Conservation (phyloP, 2,888 invertebrate species). For the Psylliodes chrysocephalus region DNA sequence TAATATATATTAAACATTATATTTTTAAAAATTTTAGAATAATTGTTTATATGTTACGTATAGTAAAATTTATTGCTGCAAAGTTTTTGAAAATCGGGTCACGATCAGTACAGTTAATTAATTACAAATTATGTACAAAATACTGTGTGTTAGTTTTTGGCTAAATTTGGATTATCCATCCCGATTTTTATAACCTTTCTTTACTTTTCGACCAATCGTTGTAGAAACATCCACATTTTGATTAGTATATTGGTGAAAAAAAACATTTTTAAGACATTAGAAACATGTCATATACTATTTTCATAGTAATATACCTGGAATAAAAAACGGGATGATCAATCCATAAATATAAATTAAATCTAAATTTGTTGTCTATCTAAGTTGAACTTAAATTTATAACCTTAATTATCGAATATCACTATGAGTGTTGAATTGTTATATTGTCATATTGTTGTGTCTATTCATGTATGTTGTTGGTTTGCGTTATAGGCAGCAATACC, state of each 20-base stretch:
- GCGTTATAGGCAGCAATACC: slow-evolving; percentile 33
- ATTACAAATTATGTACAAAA: slow-evolving; percentile 32
- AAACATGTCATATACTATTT: too few species aligned
- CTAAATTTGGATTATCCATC: slow-evolving; percentile 6
- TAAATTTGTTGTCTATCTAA: slow-evolving; percentile 26
- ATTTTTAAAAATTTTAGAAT: slow-evolving; percentile 13
- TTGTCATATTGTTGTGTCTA: slow-evolving; percentile 58
- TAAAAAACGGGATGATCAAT: neutral
- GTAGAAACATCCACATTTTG: too few species aligned
- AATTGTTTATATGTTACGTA: slow-evolving; percentile 1
- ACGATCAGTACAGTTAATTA: slow-evolving; percentile 17
- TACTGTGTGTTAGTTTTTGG: slow-evolving; percentile 28
- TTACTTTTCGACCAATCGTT: too few species aligned
- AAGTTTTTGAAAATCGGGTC: slow-evolving; percentile 26
- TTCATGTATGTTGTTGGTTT: slow-evolving; percentile 49
- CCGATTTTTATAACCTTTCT: neutral
- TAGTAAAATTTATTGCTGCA: neutral
- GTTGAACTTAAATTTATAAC: slow-evolving; percentile 16
- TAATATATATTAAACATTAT: neutral
- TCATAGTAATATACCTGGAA: too few species aligned
- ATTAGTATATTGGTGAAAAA: too few species aligned
- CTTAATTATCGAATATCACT: slow-evolving; percentile 57
- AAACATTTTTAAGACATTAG: too few species aligned
- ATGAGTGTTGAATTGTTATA: slow-evolving; percentile 60
- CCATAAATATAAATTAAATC: slow-evolving; percentile 4